Conservation (phyloP, 2,888 invertebrate genomes). For the Sympetrum striolatum region DNA sequence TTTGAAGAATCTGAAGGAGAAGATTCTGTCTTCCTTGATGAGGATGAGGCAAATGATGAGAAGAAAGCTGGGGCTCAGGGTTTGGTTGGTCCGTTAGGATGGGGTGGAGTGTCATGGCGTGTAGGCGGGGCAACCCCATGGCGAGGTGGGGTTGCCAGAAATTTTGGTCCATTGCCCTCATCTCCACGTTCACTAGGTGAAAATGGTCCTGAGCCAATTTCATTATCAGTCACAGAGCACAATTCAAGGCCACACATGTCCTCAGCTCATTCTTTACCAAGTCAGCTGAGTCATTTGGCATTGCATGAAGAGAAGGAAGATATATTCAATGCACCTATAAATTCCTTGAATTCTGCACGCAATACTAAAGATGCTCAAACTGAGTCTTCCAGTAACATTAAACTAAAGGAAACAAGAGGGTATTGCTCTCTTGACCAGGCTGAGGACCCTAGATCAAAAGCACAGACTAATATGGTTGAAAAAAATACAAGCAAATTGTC, state of each 20-base stretch:
- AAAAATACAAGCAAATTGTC: neutral
- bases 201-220: neutral
- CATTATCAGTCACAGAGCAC: neutral
- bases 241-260: neutral
- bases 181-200: slow-evolving; percentile 28
- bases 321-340: neutral
- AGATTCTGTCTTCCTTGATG: slow-evolving; percentile 34
- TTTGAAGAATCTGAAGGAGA: slow-evolving; percentile 30
- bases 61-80: slow-evolving; percentile 30
- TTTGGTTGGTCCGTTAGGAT: slow-evolving; percentile 1
- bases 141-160: slow-evolving; percentile 1
- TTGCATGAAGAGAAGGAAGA: neutral
- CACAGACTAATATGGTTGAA: neutral
- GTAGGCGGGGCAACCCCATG: slow-evolving; percentile 2
- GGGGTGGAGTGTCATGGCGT: slow-evolving; percentile 26
- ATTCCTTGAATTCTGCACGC: neutral
- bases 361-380: slow-evolving; percentile 5
- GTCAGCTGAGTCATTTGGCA: slow-evolving; percentile 11
- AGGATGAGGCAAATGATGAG: neutral
- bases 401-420: neutral
- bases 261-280: slow-evolving; percentile 5
- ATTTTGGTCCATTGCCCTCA: slow-evolving; percentile 19
- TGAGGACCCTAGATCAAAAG: neutral
- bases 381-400: slow-evolving; percentile 1
- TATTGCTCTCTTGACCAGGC: neutral